phyloP scores from a whole-genome alignment of 2,113 vertebrate species.

The Antigone vipio region DNA sequence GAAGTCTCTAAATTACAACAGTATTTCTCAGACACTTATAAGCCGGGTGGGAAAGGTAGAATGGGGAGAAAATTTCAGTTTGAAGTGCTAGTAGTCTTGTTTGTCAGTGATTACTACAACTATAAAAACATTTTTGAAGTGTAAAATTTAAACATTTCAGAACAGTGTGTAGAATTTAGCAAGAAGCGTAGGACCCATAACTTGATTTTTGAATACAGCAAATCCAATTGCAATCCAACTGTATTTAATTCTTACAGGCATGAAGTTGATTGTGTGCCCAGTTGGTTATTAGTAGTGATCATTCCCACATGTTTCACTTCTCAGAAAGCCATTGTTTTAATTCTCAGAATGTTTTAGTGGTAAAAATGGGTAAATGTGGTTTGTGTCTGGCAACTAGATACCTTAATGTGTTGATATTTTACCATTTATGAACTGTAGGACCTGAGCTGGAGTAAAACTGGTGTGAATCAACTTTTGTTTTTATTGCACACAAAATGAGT shows the following conservation, averaged over 20 bases:
- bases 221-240: not conserved
- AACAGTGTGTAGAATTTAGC: not conserved
- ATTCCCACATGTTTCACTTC: not conserved
- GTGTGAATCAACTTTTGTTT: not conserved
- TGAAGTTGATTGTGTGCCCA: not conserved
- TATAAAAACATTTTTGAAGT: not conserved
- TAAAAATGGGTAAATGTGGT: not conserved
- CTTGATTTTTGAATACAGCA: not conserved
- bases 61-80: not conserved
- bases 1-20: not conserved
- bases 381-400: not conserved
- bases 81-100: not conserved
- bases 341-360: not conserved
- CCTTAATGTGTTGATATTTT: not conserved
- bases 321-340: not conserved
- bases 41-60: not conserved
- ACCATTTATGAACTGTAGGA: not conserved
- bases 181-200: not conserved
- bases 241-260: not conserved
- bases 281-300: not conserved
- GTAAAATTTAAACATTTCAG: not conserved
- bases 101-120: not conserved
- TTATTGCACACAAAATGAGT: not conserved
- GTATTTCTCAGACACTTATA: not conserved
- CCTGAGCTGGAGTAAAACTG: not conserved